These are phyloP conservation scores for Propithecus deckenii DNA, from an alignment of 2,797 vertebrate species.

Conservation along the genomic window DNA sequence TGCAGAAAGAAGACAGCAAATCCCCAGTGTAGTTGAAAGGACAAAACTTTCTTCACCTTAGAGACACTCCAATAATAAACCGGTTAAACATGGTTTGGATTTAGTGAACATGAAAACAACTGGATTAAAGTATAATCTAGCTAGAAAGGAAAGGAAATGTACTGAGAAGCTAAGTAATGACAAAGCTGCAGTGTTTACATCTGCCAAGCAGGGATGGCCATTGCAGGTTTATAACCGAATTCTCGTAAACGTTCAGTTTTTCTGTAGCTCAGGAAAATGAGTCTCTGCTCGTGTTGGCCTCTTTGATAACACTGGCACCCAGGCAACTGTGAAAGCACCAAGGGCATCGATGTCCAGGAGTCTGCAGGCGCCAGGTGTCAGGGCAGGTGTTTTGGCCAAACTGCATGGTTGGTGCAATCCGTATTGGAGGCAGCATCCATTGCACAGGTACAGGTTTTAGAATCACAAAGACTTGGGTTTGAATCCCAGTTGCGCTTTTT, in stretches of 20 bases:
- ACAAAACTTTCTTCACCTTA: slow-evolving; percentile 73
- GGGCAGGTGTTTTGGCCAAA: neutral
- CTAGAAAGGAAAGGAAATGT: slow-evolving; percentile 61
- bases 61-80: slow-evolving; percentile 71
- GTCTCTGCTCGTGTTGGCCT: neutral
- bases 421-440: neutral
- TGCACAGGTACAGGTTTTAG: neutral
- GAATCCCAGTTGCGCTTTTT: neutral
- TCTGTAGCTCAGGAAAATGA: neutral
- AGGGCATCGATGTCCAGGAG: neutral
- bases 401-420: neutral
- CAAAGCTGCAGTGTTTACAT: slow-evolving; percentile 12
- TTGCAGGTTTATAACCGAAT: slow-evolving; percentile 10
- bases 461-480: neutral
- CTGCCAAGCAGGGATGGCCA: neutral
- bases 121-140: slow-evolving; percentile 78
- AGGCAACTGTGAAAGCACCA: neutral
- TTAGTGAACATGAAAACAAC: slow-evolving; percentile 77
- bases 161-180: slow-evolving; percentile 37
- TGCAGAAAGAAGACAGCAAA: slow-evolving; percentile 73
- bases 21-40: slow-evolving; percentile 69
- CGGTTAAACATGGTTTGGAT: slow-evolving; percentile 76
- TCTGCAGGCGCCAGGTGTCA: neutral
- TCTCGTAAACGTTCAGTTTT: neutral
- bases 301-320: neutral